Percentiles rank a stretch among this genome's conserved stretches.
Conservation (phyloP, 2,113 vertebrate species). For the Nycticebus coucang region DNA sequence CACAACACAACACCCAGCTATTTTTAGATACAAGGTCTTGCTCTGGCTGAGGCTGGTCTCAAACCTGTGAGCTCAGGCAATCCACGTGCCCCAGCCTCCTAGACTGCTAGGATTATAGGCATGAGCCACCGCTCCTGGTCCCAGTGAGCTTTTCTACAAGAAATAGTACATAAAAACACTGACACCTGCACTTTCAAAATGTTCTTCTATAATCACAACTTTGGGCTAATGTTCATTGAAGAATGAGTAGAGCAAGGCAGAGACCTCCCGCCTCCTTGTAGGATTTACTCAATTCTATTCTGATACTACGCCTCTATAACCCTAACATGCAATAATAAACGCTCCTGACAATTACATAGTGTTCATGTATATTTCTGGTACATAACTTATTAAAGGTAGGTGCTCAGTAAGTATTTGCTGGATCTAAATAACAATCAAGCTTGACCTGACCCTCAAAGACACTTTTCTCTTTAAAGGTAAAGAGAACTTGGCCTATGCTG, state of each 20-base stretch:
- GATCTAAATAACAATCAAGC: background rate
- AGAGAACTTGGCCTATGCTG: background rate
- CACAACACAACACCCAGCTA: no score
- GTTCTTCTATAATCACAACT: no score
- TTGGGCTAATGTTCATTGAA: no score
- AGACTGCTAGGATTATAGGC: no score
- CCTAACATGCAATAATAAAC: no score
- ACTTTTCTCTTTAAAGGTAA: background rate
- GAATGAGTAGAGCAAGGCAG: background rate
- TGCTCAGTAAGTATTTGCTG: background rate
- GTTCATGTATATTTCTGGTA: background rate
- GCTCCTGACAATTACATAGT: background rate
- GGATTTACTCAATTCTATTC: background rate
- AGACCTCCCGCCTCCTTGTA: no score
- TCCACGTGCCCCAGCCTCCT: no score
- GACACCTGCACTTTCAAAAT: no score
- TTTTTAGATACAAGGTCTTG: no score
- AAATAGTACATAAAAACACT: fast-evolving
- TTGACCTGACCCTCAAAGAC: background rate
- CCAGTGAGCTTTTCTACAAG: background rate
- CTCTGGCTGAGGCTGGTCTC: no score
- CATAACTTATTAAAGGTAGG: background rate
- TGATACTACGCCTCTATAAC: background rate
- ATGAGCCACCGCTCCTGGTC: no score
- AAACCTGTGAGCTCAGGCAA: no score